Evolutionary conservation across 2,797 vertebrate species (phyloP).

Genomic region (Lepilemur ruficaudatus): DNA sequence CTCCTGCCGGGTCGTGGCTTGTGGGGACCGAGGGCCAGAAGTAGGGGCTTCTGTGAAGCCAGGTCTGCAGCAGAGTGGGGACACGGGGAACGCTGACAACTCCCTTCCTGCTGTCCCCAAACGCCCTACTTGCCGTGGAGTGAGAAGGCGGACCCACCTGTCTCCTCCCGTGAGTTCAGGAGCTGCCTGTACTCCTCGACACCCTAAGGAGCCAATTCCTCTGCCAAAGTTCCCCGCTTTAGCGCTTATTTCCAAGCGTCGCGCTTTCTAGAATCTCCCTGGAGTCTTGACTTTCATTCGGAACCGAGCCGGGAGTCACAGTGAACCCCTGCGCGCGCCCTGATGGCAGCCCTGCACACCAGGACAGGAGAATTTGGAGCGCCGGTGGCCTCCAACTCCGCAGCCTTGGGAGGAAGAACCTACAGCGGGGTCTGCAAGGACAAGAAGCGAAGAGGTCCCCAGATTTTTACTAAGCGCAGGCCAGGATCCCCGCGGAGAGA

Average conservation of each 20-base stretch:
- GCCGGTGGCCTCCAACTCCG: background rate
- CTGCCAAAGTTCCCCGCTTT: background rate
- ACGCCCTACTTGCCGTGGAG: fast-evolving
- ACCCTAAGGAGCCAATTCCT: background rate
- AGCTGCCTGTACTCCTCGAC: background rate
- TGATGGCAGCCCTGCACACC: background rate
- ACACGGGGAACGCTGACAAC: background rate
- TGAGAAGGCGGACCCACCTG: background rate
- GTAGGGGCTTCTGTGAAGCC: background rate
- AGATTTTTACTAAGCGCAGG: background rate
- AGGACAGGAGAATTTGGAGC: background rate
- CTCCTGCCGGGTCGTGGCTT: background rate
- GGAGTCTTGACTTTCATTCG: background rate
- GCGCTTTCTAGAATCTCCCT: conserved; percentile 7
- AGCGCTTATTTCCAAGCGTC: background rate
- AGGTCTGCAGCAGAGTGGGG: background rate
- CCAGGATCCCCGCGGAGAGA: background rate
- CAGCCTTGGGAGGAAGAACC: background rate
- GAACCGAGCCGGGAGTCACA: background rate
- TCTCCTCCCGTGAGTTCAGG: background rate
- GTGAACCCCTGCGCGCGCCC: background rate
- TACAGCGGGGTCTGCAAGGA: background rate
- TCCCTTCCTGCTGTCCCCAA: background rate
- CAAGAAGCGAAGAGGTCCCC: background rate
- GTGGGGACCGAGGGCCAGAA: background rate